Percentiles rank a stretch among this genome's conserved stretches.
Evolutionary conservation across 2,888 invertebrate genomes (phyloP).

Genomic region (Bugulina stolonifera): DNA sequence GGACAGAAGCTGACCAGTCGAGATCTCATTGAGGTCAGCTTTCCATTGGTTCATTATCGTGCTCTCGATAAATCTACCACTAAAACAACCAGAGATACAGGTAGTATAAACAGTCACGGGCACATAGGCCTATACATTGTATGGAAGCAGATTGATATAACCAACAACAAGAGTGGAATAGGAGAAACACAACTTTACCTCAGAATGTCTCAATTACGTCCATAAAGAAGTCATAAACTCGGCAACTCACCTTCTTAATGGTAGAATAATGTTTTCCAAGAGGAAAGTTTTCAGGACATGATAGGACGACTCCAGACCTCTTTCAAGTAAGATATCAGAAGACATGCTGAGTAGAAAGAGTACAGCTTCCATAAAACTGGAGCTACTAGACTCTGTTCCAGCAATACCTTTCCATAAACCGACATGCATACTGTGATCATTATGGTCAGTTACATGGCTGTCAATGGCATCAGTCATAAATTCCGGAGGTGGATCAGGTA

Average conservation of each 20-base stretch:
- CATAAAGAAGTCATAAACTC: too few relatives aligned
- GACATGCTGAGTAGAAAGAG: slow-evolving; percentile 10
- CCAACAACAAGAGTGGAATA: too few relatives aligned
- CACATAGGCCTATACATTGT: too few relatives aligned
- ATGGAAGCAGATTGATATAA: too few relatives aligned
- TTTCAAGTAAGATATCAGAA: not conserved
- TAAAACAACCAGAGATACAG: too few relatives aligned
- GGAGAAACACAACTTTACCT: too few relatives aligned
- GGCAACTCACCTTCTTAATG: not conserved
- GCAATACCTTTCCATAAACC: slow-evolving; percentile 10
- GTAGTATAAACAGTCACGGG: too few relatives aligned
- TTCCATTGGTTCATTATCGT: not conserved
- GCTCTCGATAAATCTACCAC: not conserved
- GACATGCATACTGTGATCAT: not conserved
- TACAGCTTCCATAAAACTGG: slow-evolving; percentile 2
- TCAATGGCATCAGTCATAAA: not conserved
- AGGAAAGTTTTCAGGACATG: not conserved
- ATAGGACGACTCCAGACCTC: not conserved
- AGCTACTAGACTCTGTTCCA: not conserved
- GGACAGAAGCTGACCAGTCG: not conserved
- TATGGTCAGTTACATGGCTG: too few relatives aligned
- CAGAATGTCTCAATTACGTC: too few relatives aligned
- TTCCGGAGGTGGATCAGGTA: not conserved
- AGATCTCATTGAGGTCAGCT: not conserved
- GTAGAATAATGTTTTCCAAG: not conserved